Conservation (phyloP, 1,140 invertebrate genomes). For the Carcinoscorpius rotundicauda region DNA sequence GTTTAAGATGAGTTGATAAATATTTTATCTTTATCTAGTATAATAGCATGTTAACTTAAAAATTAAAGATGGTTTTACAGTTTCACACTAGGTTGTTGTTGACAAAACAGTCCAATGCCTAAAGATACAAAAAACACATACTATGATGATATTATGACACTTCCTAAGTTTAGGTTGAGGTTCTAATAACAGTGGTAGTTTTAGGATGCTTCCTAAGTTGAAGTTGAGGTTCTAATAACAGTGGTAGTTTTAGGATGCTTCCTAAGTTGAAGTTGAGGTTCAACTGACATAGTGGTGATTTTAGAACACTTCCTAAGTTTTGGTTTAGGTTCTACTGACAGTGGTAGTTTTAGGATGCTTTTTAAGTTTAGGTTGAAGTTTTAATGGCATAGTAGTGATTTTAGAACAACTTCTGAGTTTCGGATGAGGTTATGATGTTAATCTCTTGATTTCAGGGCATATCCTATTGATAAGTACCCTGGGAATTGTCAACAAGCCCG, state of each 20-base stretch:
- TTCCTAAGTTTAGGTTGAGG: no score
- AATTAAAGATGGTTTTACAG: no score
- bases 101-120: no score
- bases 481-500: conserved; percentile 39
- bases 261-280: background rate
- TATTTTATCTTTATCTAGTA: no score
- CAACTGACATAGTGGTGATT: no score
- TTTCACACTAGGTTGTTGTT: no score
- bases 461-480: conserved; percentile 45
- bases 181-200: background rate
- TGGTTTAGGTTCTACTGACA: background rate
- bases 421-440: background rate
- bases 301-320: no score
- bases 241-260: background rate
- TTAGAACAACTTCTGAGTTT: background rate
- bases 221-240: background rate
- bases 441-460: conserved; percentile 36
- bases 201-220: background rate
- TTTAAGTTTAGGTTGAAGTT: background rate
- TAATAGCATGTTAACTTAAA: no score
- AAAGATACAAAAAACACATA: no score
- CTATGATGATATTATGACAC: no score
- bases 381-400: background rate
- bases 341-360: background rate
- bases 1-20: no score